Evolutionary conservation across 1,140 invertebrate genomes (phyloP), one percentile per base, ranked within the genome.

Genomic region (Pemphigus obesinymphae): DNA sequence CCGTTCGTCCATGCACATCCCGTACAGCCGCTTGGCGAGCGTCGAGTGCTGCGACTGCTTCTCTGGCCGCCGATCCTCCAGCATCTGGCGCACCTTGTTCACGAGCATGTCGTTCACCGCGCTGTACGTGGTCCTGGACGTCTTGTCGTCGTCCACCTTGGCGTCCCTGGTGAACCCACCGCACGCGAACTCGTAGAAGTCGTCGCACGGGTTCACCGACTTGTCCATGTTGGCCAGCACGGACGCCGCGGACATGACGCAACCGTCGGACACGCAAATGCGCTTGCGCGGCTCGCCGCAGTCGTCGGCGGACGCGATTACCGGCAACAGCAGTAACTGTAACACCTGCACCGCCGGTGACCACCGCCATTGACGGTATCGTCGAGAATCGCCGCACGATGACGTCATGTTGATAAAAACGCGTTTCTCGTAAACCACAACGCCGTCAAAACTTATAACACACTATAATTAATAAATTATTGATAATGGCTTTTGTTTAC

Each of bases 161-260:
- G 86, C 83, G 73, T 85, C 83, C 7, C 82, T 70, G 20, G 85
- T 83, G 31, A 88, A 89, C 7, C 88, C 87, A 31, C 90, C 90
- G 82, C 90, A 91, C 48, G 89, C 88, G 82, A 89, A 91, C 45
- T 89, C 85, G 83, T 92, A 92, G 85, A 93, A 92, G 85, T 93
- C 90, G 5, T 90, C 87, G 84, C 92, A 93, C 8, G 92, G 91
- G 85, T 92, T 87, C 0, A 88, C 88, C 3, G 84, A 85, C 43
- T 87, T 85, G 82, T 90, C 87, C 87, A 91, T 89, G 43, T 88
- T 89, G 13, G 85, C 85, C 15, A 89, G 50, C 11, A 90, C 86
- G 48, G 0, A 2, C 3, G 1, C 15, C 4, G 48, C 17, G 17
- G 48, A 20, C 5, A 3, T 17, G 3, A 50, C 17, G 20, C 17